Base-by-base conservation (phyloP, 2,888 invertebrate genomes). In the Platerodrilus igneus region DNA sequence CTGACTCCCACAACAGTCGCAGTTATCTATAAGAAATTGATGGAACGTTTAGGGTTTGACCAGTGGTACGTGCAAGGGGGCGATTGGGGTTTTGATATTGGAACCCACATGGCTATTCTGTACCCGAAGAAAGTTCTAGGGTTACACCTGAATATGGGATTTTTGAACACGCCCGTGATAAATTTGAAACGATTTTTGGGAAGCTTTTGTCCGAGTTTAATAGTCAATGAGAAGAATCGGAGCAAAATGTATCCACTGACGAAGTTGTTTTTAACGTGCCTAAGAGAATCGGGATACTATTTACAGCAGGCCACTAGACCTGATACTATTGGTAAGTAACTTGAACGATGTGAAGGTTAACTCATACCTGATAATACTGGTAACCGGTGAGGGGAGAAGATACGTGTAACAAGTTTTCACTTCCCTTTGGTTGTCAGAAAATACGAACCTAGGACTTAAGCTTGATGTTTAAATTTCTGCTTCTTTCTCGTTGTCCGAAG, bases 281-380 rank as follows among this genome's bases (percentile, higher is more conserved):
- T 76, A 23, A 68, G 70, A 23, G 79, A 81, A 59, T 59, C 60
- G 21, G 82, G 80, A 1, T 82, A 80, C 52, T 63, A 86, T 55
- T 89, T 90, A 59, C 50, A 91, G 7, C 92, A 93, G 60, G 78
- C 86, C 0, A 90, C 90, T 0, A 92, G 89, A 62, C 92, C 93
- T 8, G 92, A 93, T 56, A 90, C 91, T 0, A 68, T 89, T 49
- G 91, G 89, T 85, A 62, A 64, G 39, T 15, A 26, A 7, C n/a
- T n/a, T n/a, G n/a, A n/a, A n/a, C n/a, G n/a, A n/a, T n/a, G n/a
- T n/a, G n/a, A n/a, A n/a, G n/a, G n/a, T n/a, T n/a, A n/a, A n/a
- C n/a, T n/a, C n/a, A n/a, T n/a, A n/a, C n/a, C n/a, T n/a, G n/a
- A n/a, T n/a, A n/a, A n/a, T n/a, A n/a, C n/a, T n/a, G n/a, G n/a